Base-by-base conservation (phyloP, 2,113 vertebrate genomes). In the Eretmochelys imbricata region DNA sequence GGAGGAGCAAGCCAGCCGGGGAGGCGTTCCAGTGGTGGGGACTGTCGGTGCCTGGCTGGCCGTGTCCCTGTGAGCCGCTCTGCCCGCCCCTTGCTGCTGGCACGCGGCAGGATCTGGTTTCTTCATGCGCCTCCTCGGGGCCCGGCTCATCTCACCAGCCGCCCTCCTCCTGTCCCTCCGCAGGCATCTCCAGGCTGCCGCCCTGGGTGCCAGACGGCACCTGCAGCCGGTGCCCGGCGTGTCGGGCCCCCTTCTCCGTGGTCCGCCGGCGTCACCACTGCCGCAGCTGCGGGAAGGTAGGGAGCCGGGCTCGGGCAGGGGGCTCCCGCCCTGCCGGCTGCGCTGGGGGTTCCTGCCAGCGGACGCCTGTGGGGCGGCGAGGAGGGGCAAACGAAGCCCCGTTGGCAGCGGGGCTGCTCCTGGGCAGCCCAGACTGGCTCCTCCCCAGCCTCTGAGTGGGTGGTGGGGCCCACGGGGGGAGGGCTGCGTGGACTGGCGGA, bases 231-330 rank as follows among this genome's bases (percentile, higher is more conserved):
- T 97, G 97, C 94, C 97, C 87, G 4, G 96, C 96, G n/a, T 98
- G 98, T 82, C 89, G 2, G 29, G 93, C 82, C 0, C 93, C 98
- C 57, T 98, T 98, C 94, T 98, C 98, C 3, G 90, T 98, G 55
- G 94, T 98, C 31, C 97, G 98, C 19, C 96, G 98, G 48, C 80
- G 98, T 35, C 98, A 98, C 90, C 98, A 98, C 94, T 98, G 98
- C 89, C 97, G 98, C 53, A 98, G 96, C 95, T 98, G 98, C 10
- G 98, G 98, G 31, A 98, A 98, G 98, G 98, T 98, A 97, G 17
- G 82, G n/a, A 17, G 35, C 51, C 5, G 16, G 16, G 10, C 3
- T 11, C 19, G 49, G 57, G 25, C 25, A 27, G 51, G 51, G 2
- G 19, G 51, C 27, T 59, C 10, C 57, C 57, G 10, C 5, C 27